Evolutionary conservation across 2,888 invertebrate genomes (phyloP), one percentile per base, ranked within the genome.

Genomic region (Helicoverpa assulta): DNA sequence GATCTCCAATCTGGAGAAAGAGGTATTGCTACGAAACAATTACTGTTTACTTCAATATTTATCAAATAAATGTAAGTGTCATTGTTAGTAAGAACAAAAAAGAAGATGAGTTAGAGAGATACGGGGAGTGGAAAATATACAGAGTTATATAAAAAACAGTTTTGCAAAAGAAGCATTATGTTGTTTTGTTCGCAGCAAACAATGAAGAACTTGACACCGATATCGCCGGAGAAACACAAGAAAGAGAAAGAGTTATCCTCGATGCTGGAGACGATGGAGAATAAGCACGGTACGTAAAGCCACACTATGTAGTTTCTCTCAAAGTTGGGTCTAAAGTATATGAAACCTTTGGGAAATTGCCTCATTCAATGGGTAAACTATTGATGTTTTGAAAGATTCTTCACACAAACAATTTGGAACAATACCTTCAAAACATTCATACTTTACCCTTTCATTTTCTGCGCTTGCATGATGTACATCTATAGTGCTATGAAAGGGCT

Each of bases 1-100:
- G 87, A 97, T 98, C 47, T 96, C 98, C 5, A 97, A 96, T 67
- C 91, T 98, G 80, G 98, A 98, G 87, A 98, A 98, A 92, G 98
- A 98, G 96, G 98, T 98, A 89, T 21, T 18, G 0, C 19, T 19
- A 26, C 4, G 12, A 5, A 19, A 18, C 19, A 16, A 5, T 43
- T 10, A 12, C 0, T 37, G 2, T 10, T 37, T 10, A 37, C 37
- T 37, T 37, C 3, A 37, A 37, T 10, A 37, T 43, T 0, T 43
- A 16, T 1, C 43, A 43, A 5, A 43, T 43, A 43, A 5, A 43
- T 16, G 16, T 5, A 1, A 1, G 14, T 14, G 6, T 16, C 43
- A 43, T 16, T 5, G 0, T 43, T 14, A 5, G 5, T 16, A 43
- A 16, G 5, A 51, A 51, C 1, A 2, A 10, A 3, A 37, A 37